phyloP scores from a whole-genome alignment of 2,113 vertebrate species.

The Glaucomys volans region DNA sequence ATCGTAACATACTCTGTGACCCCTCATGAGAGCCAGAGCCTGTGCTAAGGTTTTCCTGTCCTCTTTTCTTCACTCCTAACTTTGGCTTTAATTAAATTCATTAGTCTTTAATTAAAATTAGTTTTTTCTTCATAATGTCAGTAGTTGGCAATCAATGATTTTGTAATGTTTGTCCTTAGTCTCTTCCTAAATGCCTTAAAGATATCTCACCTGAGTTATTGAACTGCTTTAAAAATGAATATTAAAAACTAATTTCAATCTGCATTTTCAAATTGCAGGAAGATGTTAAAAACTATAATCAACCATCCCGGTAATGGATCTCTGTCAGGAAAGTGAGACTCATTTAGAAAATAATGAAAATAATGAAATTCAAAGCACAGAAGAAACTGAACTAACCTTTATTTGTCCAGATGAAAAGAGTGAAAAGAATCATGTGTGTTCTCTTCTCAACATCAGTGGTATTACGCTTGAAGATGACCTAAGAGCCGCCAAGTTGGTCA shows the following conservation, averaged over 20 bases:
- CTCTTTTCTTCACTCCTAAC: neutral
- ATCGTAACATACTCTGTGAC: neutral
- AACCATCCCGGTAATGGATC: conserved; percentile 72
- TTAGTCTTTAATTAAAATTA: neutral
- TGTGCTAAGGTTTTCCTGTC: neutral
- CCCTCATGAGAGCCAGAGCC: neutral
- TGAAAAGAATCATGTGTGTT: conserved; percentile 84
- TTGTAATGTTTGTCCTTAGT: conserved; percentile 16
- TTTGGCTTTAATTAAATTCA: neutral
- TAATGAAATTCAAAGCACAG: conserved; percentile 37
- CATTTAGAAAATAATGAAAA: conserved; percentile 55
- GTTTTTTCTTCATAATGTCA: neutral
- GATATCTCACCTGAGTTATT: neutral
- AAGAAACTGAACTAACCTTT: conserved; percentile 35
- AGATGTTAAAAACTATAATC: conserved; percentile 67
- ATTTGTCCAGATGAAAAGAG: conserved; percentile 70
- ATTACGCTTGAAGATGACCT: conserved; percentile 80
- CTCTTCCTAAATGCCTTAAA: neutral
- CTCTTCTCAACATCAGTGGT: conserved; percentile 89
- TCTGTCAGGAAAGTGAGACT: conserved; percentile 64
- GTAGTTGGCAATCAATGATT: neutral
- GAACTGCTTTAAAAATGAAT: neutral
- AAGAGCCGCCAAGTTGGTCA: conserved; percentile 74
- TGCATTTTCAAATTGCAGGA: conserved; percentile 60
- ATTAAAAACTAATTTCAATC: conserved; percentile 26